These are phyloP conservation scores for Apogon hyalosoma DNA, from an alignment of 2,797 vertebrate species.

Conservation along the genomic window DNA sequence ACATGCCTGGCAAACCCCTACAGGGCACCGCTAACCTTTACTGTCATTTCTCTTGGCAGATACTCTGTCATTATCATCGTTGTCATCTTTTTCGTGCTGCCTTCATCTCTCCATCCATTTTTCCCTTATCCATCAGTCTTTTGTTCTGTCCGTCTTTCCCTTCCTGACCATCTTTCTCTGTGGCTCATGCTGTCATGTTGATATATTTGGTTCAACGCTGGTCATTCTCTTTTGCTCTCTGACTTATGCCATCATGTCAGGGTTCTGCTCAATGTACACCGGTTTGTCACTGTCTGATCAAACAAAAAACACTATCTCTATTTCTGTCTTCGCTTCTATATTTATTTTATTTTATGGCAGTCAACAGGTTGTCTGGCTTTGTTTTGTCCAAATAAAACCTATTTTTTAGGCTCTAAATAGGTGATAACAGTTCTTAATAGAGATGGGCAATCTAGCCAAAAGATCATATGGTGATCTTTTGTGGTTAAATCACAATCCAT, in stretches of 20 bases:
- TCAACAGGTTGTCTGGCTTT: too few species aligned
- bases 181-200: conserved; percentile 31
- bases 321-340: not conserved
- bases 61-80: conserved; percentile 45
- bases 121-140: conserved; percentile 13
- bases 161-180: conserved; percentile 37
- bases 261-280: conserved; percentile 21
- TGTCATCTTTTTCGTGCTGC: conserved; percentile 19
- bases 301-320: not conserved
- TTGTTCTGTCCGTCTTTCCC: conserved; percentile 13
- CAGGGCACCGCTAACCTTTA: conserved; percentile 70
- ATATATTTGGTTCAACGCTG: conserved; percentile 30
- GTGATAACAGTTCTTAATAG: not conserved
- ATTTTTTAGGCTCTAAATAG: not conserved
- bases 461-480: too few species aligned
- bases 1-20: conserved; percentile 48
- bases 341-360: not conserved
- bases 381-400: not conserved
- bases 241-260: conserved; percentile 38
- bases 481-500: too few species aligned
- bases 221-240: conserved; percentile 17
- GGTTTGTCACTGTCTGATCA: conserved; percentile 41
- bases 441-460: too few species aligned
- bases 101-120: conserved; percentile 17
- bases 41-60: conserved; percentile 62